These are phyloP conservation scores for Coryphaenoides rupestris DNA, from an alignment of 2,113 vertebrate species.

Conservation along the genomic window DNA sequence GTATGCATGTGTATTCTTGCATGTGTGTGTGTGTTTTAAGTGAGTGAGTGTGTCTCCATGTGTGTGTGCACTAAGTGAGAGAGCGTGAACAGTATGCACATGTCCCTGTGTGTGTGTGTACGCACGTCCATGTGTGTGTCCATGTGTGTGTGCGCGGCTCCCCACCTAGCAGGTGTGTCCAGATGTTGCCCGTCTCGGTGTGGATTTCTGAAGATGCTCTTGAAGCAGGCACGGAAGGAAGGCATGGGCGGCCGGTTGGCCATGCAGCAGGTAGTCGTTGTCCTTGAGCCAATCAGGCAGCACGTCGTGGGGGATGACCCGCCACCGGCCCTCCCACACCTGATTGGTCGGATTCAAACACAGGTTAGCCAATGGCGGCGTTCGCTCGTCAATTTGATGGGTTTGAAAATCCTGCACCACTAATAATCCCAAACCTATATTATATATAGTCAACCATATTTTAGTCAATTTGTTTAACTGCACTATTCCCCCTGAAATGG, in stretches of 20 bases:
- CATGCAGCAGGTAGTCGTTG: conserved; percentile 93
- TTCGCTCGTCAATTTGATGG: no score
- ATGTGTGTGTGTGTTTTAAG: conserved; percentile 10
- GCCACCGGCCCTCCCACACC: conserved; percentile 97
- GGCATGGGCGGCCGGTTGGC: conserved; percentile 97
- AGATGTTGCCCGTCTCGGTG: conserved; percentile 98
- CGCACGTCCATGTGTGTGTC: no score
- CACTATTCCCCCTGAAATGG: no score
- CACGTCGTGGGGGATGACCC: conserved; percentile 95
- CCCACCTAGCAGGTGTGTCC: conserved; percentile 94
- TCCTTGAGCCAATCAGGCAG: conserved; percentile 98
- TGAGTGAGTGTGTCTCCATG: no score
- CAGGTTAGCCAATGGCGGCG: background rate
- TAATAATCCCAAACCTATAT: no score
- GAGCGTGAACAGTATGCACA: no score
- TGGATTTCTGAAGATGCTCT: conserved; percentile 98
- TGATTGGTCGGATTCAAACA: conserved; percentile 33
- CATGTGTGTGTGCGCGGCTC: background rate
- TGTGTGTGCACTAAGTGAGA: no score
- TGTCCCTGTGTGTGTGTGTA: no score
- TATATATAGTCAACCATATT: no score
- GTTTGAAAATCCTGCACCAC: no score
- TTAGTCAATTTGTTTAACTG: no score
- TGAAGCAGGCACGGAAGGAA: conserved; percentile 97
- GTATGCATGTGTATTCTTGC: no score